Percentiles rank a stretch among this genome's conserved stretches.
phyloP scores from a whole-genome alignment of 2,888 invertebrate species.

The Quadroppia sp. region DNA sequence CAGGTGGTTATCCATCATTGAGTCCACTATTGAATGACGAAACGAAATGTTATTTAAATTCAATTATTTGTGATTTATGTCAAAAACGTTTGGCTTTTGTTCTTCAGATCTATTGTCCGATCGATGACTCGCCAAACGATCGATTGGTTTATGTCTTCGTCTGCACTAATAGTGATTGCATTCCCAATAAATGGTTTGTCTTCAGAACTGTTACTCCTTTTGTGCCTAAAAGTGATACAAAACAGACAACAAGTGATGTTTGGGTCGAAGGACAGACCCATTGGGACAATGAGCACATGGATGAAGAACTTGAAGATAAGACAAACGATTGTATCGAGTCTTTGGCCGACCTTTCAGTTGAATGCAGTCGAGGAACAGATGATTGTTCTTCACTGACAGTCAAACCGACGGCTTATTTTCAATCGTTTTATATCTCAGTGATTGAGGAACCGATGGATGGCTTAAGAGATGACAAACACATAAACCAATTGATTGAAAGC shows the following conservation, averaged over 20 bases:
- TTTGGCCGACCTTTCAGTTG: not conserved
- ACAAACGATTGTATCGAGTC: not conserved
- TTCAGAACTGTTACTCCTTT: conserved; percentile 3
- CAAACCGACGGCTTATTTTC: conserved; percentile 19
- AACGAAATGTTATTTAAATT: not conserved
- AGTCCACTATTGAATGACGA: not conserved
- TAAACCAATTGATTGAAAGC: conserved; percentile 22
- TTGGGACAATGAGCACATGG: not conserved
- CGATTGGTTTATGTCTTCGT: conserved; percentile 40
- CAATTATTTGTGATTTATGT: conserved; percentile 29
- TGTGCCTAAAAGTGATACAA: not conserved
- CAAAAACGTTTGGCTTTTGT: conserved; percentile 10
- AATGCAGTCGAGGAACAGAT: not conserved
- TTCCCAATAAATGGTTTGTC: conserved; percentile 29
- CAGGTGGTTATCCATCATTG: conserved; percentile 40
- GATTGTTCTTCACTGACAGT: not conserved
- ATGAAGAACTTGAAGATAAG: not conserved
- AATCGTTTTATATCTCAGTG: conserved; percentile 39
- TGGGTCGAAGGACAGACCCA: conserved; percentile 31
- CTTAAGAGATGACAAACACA: conserved; percentile 25
- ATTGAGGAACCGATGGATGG: conserved; percentile 30
- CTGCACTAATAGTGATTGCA: conserved; percentile 38
- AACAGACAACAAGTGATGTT: not conserved
- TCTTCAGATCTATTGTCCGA: conserved; percentile 41
- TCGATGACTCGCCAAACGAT: conserved; percentile 37